phyloP scores from a whole-genome alignment of 1,140 invertebrate genomes.

The Microplitis demolitor region DNA sequence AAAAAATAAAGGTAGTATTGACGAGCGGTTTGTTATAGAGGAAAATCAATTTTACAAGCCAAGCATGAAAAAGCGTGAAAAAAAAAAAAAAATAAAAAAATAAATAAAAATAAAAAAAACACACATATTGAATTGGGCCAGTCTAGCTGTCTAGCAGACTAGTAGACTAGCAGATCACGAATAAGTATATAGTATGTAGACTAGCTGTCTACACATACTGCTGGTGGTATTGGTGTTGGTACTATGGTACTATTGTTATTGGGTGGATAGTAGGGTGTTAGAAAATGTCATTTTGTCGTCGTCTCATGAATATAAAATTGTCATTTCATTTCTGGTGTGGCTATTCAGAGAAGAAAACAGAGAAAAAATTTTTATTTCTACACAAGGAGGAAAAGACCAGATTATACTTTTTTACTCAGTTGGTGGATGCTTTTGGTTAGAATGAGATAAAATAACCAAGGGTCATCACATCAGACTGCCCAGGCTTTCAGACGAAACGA shows the following conservation, averaged over 20 bases:
- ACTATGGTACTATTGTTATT: too few relatives aligned
- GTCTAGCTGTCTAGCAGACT: too few relatives aligned
- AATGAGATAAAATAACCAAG: not conserved
- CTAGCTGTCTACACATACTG: too few relatives aligned
- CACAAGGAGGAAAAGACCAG: not conserved
- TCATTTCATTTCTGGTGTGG: conserved; percentile 14
- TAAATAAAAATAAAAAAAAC: too few relatives aligned
- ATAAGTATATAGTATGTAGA: too few relatives aligned
- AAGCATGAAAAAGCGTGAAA: conserved; percentile 13
- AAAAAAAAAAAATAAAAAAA: too few relatives aligned
- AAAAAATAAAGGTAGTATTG: not conserved
- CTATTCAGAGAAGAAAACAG: conserved; percentile 18
- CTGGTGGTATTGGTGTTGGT: too few relatives aligned
- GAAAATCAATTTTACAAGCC: conserved; percentile 19
- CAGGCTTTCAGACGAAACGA: conserved; percentile 5
- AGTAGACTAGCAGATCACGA: too few relatives aligned
- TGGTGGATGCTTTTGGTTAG: not conserved
- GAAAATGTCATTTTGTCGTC: conserved; percentile 4
- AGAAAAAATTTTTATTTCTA: conserved; percentile 17
- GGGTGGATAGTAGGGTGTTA: not conserved
- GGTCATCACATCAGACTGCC: not conserved
- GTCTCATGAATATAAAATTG: conserved; percentile 29
- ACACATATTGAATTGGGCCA: conserved; percentile 14
- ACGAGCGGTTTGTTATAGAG: conserved; percentile 1
- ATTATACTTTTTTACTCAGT: too few relatives aligned